A percentile compares a stretch with the other conserved stretches of the same genome.
phyloP scores from a whole-genome alignment of 2,888 invertebrate genomes.

The Tromatobia lineatoria region DNA sequence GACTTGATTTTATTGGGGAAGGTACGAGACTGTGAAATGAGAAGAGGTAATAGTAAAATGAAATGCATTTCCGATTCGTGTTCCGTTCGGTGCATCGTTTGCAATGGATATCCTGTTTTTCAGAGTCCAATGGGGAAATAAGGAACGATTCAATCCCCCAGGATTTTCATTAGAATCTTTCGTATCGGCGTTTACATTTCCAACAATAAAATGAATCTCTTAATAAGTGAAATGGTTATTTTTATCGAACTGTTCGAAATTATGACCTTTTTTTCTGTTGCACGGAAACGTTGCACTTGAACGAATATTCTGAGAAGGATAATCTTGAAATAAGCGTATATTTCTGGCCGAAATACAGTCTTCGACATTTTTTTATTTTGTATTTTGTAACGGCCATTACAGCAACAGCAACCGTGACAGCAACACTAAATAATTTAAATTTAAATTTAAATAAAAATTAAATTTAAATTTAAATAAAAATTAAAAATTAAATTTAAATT shows the following conservation, averaged over 20 bases:
- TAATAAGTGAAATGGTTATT: neutral
- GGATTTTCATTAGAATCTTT: neutral
- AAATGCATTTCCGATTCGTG: constrained; percentile 45
- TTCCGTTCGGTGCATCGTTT: constrained; percentile 32
- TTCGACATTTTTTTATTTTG: too few species aligned
- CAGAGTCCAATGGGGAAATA: constrained; percentile 27
- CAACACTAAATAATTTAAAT: too few species aligned
- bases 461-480: too few species aligned
- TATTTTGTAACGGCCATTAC: too few species aligned
- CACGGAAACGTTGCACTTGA: neutral
- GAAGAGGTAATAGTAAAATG: constrained; percentile 40
- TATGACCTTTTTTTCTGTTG: neutral
- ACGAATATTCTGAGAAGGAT: neutral
- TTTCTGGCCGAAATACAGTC: neutral
- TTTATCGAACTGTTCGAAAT: neutral
- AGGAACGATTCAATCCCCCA: constrained; percentile 10
- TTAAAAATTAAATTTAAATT: too few species aligned
- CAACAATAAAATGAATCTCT: neutral
- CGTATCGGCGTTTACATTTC: neutral
- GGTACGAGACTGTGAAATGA: constrained; percentile 39
- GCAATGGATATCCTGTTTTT: constrained; percentile 34
- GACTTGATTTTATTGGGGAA: constrained; percentile 32
- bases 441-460: too few species aligned
- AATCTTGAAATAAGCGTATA: neutral
- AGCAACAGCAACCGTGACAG: too few species aligned